A percentile compares a stretch with the other conserved stretches of the same genome.
Conservation (phyloP, 1,140 invertebrate species). For the Anagrus nilaparvatae region DNA sequence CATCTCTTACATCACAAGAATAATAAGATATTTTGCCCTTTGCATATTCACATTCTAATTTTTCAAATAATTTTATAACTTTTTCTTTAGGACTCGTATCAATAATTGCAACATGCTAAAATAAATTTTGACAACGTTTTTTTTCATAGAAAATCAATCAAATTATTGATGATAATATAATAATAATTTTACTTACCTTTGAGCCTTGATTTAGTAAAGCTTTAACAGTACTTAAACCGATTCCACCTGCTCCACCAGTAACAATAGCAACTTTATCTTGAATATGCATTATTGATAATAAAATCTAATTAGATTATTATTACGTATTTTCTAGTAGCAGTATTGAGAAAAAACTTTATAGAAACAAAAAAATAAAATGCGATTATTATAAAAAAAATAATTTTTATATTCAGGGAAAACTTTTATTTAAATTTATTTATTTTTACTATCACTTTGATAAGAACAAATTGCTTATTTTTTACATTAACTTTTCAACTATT, state of each 20-base stretch:
- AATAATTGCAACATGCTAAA: constrained; percentile 4
- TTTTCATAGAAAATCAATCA: neutral
- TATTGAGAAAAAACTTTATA: too few relatives aligned
- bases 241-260: constrained; percentile 34
- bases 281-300: constrained; percentile 12
- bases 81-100: constrained; percentile 2
- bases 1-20: constrained; percentile 1
- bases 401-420: too few relatives aligned
- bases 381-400: too few relatives aligned
- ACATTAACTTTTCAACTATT: too few relatives aligned
- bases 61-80: constrained; percentile 4
- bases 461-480: too few relatives aligned
- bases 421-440: too few relatives aligned
- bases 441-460: too few relatives aligned
- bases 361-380: too few relatives aligned
- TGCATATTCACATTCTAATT: constrained; percentile 1
- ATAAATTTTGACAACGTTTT: neutral
- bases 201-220: neutral
- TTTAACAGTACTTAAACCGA: constrained; percentile 14
- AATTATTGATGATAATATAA: neutral
- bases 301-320: neutral
- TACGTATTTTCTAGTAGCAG: too few relatives aligned
- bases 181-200: neutral
- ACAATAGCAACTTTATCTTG: constrained; percentile 29
- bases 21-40: constrained; percentile 5